Evolutionary conservation across 1,140 invertebrate species (phyloP).

Genomic region (Brachionus sp.): DNA sequence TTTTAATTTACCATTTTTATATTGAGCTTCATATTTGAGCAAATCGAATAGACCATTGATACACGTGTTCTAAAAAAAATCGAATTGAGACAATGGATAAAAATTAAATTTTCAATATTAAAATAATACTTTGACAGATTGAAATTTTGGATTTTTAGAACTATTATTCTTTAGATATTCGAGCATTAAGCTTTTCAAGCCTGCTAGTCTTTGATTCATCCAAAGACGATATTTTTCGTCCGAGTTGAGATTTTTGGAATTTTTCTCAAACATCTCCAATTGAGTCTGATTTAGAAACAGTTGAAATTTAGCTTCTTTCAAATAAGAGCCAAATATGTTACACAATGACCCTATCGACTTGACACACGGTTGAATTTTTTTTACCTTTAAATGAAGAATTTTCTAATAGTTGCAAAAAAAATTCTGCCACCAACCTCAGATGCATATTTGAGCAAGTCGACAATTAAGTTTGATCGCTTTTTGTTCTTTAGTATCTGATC

Average conservation of each 20-base stretch:
- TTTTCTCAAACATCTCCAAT: background rate
- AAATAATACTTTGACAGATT: background rate
- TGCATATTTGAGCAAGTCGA: constrained; percentile 21
- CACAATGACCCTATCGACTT: background rate
- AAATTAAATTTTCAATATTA: background rate
- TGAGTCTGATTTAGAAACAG: background rate
- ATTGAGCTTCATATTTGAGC: background rate
- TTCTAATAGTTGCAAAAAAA: background rate
- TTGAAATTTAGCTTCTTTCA: background rate
- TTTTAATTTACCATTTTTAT: background rate
- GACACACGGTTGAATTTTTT: background rate
- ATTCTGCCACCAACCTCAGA: background rate
- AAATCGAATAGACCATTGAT: constrained; percentile 13
- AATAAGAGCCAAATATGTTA: background rate
- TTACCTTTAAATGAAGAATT: background rate
- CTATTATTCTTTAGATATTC: background rate
- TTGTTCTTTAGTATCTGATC: background rate
- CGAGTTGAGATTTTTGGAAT: background rate
- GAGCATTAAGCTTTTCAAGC: background rate
- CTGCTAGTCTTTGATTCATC: background rate
- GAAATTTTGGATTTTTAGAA: background rate
- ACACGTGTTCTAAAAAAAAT: background rate
- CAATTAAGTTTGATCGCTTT: constrained; percentile 19
- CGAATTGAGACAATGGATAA: background rate
- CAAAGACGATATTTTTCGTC: constrained; percentile 27